These are phyloP conservation scores for Cerceris rybyensis DNA, from an alignment of 2,888 invertebrate genomes.

Conservation along the genomic window DNA sequence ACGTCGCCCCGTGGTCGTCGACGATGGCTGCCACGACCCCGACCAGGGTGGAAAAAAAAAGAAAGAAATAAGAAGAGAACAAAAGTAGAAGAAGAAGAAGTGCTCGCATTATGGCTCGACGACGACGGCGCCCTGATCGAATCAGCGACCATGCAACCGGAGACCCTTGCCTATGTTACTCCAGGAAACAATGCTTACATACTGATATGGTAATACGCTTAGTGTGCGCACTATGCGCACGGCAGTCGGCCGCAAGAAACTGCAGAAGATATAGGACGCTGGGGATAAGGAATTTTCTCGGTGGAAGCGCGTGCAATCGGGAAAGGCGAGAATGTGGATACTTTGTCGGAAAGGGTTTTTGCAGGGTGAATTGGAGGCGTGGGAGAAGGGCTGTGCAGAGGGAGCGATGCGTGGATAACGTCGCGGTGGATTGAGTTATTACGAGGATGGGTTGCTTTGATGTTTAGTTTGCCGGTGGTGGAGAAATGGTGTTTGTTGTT, in stretches of 20 bases:
- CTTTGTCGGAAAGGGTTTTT: too few relatives aligned
- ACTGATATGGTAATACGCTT: slow-evolving; percentile 41
- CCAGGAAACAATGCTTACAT: slow-evolving; percentile 41
- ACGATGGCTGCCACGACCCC: slow-evolving; percentile 10
- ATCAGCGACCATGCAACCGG: slow-evolving; percentile 43
- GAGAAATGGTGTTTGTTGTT: too few relatives aligned
- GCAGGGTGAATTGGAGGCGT: too few relatives aligned
- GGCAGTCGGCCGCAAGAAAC: not conserved
- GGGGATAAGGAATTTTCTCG: too few relatives aligned
- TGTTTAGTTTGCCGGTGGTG: too few relatives aligned
- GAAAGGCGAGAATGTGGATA: too few relatives aligned
- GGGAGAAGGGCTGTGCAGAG: too few relatives aligned
- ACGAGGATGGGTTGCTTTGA: too few relatives aligned
- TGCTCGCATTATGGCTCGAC: slow-evolving; percentile 20
- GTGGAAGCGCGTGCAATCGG: too few relatives aligned
- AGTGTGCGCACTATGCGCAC: not conserved
- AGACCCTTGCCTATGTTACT: slow-evolving; percentile 18
- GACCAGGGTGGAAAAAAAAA: slow-evolving; percentile 13
- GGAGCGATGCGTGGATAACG: too few relatives aligned
- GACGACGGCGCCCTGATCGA: slow-evolving; percentile 21
- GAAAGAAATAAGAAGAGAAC: not conserved
- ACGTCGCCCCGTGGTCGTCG: slow-evolving; percentile 16
- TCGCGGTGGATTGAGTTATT: too few relatives aligned
- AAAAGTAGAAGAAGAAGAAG: slow-evolving; percentile 8
- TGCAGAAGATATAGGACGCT: not conserved